These are phyloP conservation scores for Meloidogyne floridensis DNA, from an alignment of 1,140 invertebrate genomes.

Conservation along the genomic window DNA sequence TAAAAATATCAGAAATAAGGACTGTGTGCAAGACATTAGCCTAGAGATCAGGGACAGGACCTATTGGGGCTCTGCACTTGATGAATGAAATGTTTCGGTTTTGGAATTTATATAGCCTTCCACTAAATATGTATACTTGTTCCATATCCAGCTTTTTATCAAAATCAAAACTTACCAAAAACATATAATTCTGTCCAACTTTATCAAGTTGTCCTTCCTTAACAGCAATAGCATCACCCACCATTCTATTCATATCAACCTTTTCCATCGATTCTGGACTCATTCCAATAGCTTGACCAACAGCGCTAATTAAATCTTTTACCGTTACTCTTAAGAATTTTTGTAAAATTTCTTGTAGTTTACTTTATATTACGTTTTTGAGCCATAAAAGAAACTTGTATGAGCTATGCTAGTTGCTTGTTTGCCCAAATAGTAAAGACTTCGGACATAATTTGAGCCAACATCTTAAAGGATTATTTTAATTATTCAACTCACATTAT, in stretches of 20 bases:
- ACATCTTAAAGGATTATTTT: constrained; percentile 35
- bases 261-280: constrained; percentile 45
- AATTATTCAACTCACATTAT: not conserved
- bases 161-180: constrained; percentile 23
- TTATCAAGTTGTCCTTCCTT: constrained; percentile 44
- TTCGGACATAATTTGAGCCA: constrained; percentile 49
- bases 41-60: too few species aligned
- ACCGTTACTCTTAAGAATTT: constrained; percentile 37
- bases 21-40: too few species aligned
- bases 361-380: constrained; percentile 35
- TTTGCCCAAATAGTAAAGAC: constrained; percentile 45
- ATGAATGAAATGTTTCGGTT: too few species aligned
- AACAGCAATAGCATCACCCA: constrained; percentile 48
- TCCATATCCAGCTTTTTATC: not conserved
- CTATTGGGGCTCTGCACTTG: too few species aligned
- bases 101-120: too few species aligned
- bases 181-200: constrained; percentile 45
- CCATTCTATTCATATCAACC: constrained; percentile 45
- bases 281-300: constrained; percentile 50
- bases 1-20: too few species aligned
- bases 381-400: constrained; percentile 49
- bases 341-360: not conserved
- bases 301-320: constrained; percentile 42
- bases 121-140: too few species aligned
- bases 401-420: constrained; percentile 39